phyloP scores from a whole-genome alignment of 64 coral and sea anemone genomes.

The Porites australiensis region DNA sequence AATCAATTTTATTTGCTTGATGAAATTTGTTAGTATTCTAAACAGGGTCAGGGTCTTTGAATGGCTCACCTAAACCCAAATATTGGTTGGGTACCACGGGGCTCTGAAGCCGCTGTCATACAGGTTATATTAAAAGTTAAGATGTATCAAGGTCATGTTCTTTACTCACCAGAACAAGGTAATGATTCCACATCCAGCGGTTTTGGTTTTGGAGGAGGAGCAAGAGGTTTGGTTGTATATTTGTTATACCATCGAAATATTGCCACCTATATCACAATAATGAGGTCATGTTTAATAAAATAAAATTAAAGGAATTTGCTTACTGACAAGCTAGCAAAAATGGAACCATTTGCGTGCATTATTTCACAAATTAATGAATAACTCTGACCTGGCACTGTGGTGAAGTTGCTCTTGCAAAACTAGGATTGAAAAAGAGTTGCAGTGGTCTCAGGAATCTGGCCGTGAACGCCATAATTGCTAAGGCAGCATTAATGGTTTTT shows the following conservation, averaged over 20 bases:
- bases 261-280: not conserved
- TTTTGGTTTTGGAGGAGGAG: slow-evolving; percentile 33
- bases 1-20: too few relatives aligned
- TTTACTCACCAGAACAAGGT: slow-evolving; percentile 54
- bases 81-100: too few relatives aligned
- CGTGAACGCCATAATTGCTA: not conserved
- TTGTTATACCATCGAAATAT: slow-evolving; percentile 20
- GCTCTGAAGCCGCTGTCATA: too few relatives aligned
- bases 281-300: too few relatives aligned
- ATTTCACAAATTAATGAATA: too few relatives aligned
- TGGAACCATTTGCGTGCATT: too few relatives aligned
- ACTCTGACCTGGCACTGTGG: not conserved
- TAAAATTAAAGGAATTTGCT: too few relatives aligned
- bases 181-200: slow-evolving; percentile 34
- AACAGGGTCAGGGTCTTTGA: too few relatives aligned
- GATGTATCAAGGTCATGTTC: not conserved
- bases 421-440: not conserved
- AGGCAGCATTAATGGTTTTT: not conserved
- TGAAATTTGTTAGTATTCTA: too few relatives aligned
- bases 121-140: too few relatives aligned
- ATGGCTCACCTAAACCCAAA: too few relatives aligned
- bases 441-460: not conserved
- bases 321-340: too few relatives aligned
- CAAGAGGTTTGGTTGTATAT: slow-evolving; percentile 32
- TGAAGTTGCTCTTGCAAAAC: not conserved